Evolutionary conservation across 2,888 invertebrate species (phyloP).

Genomic region (Resseliella maxima): DNA sequence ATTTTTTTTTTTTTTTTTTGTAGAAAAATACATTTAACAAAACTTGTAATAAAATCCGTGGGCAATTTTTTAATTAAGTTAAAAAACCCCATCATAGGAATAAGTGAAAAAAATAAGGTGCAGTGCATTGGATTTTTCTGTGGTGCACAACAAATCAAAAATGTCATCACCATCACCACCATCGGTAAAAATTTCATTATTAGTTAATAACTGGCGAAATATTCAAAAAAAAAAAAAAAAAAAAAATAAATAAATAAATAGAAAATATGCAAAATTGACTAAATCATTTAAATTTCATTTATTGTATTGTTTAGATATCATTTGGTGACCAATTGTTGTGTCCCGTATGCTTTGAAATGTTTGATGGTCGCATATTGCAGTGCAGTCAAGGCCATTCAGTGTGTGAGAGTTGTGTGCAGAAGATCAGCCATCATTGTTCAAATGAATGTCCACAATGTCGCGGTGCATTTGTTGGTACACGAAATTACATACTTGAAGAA

Average conservation of each 20-base stretch:
- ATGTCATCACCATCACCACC: conserved; percentile 6
- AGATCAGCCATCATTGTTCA: conserved; percentile 62
- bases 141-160: background rate
- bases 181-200: background rate
- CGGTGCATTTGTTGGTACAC: conserved; percentile 69
- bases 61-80: no score
- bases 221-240: background rate
- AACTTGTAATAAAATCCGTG: no score
- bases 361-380: conserved; percentile 69
- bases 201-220: background rate
- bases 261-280: background rate
- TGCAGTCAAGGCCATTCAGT: conserved; percentile 72
- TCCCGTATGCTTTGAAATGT: conserved; percentile 71
- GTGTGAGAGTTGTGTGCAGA: conserved; percentile 69
- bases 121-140: background rate
- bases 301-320: conserved; percentile 61
- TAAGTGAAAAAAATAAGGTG: no score
- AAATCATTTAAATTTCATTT: background rate
- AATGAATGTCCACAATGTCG: conserved; percentile 70
- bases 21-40: no score
- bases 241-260: background rate
- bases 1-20: no score
- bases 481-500: conserved; percentile 72
- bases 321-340: conserved; percentile 72
- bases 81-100: no score